Evolutionary conservation across 2,797 vertebrate species (phyloP), one percentile per base, ranked within the genome.

Genomic region (Pelochelys cantorii): DNA sequence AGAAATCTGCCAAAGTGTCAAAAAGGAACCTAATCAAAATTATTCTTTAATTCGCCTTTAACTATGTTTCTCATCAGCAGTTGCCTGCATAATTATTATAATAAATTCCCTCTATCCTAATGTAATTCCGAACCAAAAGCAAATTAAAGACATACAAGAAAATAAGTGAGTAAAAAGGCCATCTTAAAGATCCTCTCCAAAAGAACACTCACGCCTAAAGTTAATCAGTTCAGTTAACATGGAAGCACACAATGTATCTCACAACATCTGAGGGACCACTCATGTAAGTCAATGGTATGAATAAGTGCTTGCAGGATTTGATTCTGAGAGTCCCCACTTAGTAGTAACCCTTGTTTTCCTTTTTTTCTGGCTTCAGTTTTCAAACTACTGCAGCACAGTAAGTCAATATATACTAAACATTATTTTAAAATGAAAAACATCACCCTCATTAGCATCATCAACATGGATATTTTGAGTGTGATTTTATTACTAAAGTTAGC

Each of bases 131-230:
- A 71, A 85, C 78, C 85, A 60, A 86, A 95, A 57, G 59, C 25
- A 86, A 87, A 78, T 94, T 91, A 42, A 91, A 93, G 85, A 94
- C 53, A 7, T 17, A 68, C 29, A 68, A n/a, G 7, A 68, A 34
- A 68, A 65, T 27, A 25, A 75, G 37, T 25, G 22, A 14, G 42
- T 52, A 31, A 52, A 77, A 71, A 77, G 74, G 81, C 74, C 79
- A 87, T 94, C 34, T 90, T 74, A 93, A 95, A 94, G 89, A 86
- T 53, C 20, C 53, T 86, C 81, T 82, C 65, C 89, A 92, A 88
- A 55, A 42, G 77, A 85, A 2, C 78, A 89, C 79, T 94, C 94
- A 81, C 85, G 83, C 87, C 59, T 90, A 80, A 92, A 94, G 87
- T 77, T 7, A 83, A 93, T 1, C 82, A 86, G 83, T 15, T 93